phyloP scores from a whole-genome alignment of 2,113 vertebrate genomes.

The Plecturocebus donacophilus region DNA sequence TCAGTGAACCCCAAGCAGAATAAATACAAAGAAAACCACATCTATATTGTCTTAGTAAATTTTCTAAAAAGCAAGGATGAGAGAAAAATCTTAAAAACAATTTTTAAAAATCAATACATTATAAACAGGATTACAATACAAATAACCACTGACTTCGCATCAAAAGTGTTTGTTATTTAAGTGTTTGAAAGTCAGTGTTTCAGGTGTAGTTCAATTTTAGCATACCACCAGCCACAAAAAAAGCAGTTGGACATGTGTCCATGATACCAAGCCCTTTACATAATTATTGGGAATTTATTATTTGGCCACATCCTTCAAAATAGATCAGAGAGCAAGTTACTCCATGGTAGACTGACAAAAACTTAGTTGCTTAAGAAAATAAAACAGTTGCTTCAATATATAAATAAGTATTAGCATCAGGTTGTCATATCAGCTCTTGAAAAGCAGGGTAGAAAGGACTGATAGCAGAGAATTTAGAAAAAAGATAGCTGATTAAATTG shows the following conservation, averaged over 20 bases:
- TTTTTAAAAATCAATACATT: background rate
- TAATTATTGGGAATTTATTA: background rate
- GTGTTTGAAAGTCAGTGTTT: background rate
- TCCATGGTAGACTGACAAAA: conserved; percentile 40
- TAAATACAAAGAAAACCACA: conserved; percentile 33
- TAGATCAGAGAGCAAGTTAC: conserved; percentile 41
- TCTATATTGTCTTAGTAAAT: background rate
- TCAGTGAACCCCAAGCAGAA: conserved; percentile 45
- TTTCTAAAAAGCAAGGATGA: conserved; percentile 31
- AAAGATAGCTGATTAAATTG: conserved; percentile 71
- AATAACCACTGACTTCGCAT: background rate
- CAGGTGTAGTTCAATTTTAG: background rate
- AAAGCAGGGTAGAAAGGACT: conserved; percentile 54
- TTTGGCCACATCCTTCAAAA: conserved; percentile 1
- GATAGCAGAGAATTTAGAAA: conserved; percentile 46
- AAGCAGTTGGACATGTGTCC: background rate
- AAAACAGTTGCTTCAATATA: conserved; percentile 59
- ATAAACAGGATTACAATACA: background rate
- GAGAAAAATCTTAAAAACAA: conserved; percentile 27
- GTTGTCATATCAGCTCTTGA: conserved; percentile 61
- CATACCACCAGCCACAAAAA: background rate
- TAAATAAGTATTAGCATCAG: conserved; percentile 56
- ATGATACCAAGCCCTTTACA: background rate
- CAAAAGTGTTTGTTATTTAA: conserved; percentile 14
- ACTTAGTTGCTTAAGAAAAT: conserved; percentile 62